Evolutionary conservation across 2,888 invertebrate genomes (phyloP).

Genomic region (Choristoneura rosaceana): DNA sequence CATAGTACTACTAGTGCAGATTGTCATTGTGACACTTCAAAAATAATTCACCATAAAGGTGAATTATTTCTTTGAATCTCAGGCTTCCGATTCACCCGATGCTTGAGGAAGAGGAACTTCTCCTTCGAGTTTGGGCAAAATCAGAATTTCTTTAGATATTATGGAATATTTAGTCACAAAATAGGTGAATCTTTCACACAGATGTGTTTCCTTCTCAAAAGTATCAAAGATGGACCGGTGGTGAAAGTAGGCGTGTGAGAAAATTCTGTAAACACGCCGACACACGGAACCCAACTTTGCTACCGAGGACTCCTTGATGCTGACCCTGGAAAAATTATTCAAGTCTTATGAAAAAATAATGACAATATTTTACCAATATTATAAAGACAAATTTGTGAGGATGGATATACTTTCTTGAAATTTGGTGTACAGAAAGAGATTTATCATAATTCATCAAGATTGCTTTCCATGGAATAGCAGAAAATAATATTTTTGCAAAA

Average conservation of each 20-base stretch:
- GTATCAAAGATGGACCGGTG: slow-evolving; percentile 98
- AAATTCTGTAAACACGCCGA: slow-evolving; percentile 99
- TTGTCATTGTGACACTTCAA: slow-evolving; percentile 18
- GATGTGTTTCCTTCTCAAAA: slow-evolving; percentile 97
- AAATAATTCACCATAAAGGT: slow-evolving; percentile 42
- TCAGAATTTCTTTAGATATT: slow-evolving; percentile 99
- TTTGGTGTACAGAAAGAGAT: too few relatives aligned
- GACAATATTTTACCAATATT: not conserved
- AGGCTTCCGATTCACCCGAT: slow-evolving; percentile 82
- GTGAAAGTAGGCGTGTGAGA: slow-evolving; percentile 99
- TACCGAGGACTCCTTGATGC: slow-evolving; percentile 99
- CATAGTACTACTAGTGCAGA: slow-evolving; percentile 15
- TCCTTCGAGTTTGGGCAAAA: slow-evolving; percentile 97
- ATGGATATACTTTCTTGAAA: too few relatives aligned
- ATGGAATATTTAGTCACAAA: slow-evolving; percentile 99
- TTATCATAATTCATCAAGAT: too few relatives aligned
- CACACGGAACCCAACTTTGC: slow-evolving; percentile 99
- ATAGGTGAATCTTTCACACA: slow-evolving; percentile 98
- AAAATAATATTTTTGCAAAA: too few relatives aligned
- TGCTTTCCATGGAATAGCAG: too few relatives aligned
- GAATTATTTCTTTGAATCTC: slow-evolving; percentile 57
- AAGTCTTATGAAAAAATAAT: not conserved
- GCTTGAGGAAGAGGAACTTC: slow-evolving; percentile 86
- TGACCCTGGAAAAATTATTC: slow-evolving; percentile 89
- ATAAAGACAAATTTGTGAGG: too few relatives aligned